Base-by-base conservation (phyloP, 2,797 vertebrate species). In the Balearica regulorum region DNA sequence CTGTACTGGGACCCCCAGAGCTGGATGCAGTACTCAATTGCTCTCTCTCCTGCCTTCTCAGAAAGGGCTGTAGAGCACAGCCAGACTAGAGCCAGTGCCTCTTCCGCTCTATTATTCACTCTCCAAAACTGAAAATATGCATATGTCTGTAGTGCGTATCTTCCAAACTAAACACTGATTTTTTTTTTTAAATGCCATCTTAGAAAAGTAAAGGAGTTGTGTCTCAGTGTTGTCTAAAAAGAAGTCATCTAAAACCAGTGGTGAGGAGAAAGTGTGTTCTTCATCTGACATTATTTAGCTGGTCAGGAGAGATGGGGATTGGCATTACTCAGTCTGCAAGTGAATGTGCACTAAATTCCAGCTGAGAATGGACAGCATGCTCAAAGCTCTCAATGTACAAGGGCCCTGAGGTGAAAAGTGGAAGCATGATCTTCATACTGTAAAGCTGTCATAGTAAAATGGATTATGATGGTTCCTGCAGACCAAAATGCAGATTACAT, bases 371-470 rank as follows among this genome's bases (percentile, higher is more conserved):
- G 49, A 19, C 10, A 70, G 26, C 68, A 54, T 81, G n/a, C 81
- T 95, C 93, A 43, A 94, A 81, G 33, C 92, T 96, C 83, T 88
- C 54, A 48, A 68, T 84, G 70, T 70, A 73, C 60, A 62, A 75
- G 43, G 49, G 28, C 64, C 58, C 54, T 87, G 57, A 82, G 53
- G 77, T 80, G 70, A 79, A 81, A 80, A 3, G 1, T 33, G 28
- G 28, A 57, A 87, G 86, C 48, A 73, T 54, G 60, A 54, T 83
- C 49, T 91, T 73, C 51, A 55, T 89, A 48, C 35, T 53, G 51
- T 88, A 94, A 81, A 88, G 49, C 64, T 90, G 70, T 90, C 71
- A 80, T 43, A 87, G 66, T 73, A 53, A 96, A 95, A 86, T 35
- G 10, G 65, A 81, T 69, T 55, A 20, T 82, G 51, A 84, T 83